Evolutionary conservation across 1,140 invertebrate species (phyloP), one percentile per base, ranked within the genome.

Genomic region (Luehdorfia chinensis): DNA sequence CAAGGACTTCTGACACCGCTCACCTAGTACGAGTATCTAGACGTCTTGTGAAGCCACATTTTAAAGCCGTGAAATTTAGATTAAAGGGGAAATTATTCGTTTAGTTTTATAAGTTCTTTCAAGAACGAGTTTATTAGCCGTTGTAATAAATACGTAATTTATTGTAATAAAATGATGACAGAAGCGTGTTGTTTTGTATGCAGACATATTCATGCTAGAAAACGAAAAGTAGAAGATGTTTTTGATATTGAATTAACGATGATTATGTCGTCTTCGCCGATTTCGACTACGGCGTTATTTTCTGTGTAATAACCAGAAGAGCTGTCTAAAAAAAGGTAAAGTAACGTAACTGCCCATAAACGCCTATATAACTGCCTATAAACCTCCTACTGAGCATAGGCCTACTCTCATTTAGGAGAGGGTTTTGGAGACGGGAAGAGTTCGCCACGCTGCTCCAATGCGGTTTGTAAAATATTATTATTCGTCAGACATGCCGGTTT

Each of bases 1-100:
- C 65, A 67, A 67, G 65, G 61, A 64, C 64, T 61, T 59, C 28
- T 55, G 61, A 55, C 55, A 58, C 49, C 52, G 53, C 31, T 55
- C 34, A 23, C 39, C 15, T 9, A 43, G 53, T 47, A 61, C 15
- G 8, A 43, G 53, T 47, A 61, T 59, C 55, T 53, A 54, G 51
- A 43, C 39, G 15, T 28, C 28, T 16, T 11, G 15, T 9, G n/a
- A 16, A 27, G 39, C 25, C 39, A 43, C 39, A 27, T 27, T 41
- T 41, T 27, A 43, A 43, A 43, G 39, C 14, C 23, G 21, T 43
- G 15, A 43, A 43, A 43, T 16, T 43, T 43, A 30, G 14, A 43
- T 43, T 28, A 28, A 43, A 43, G 16, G 4, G 39, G 14, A 43
- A 28, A 15, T 14, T 30, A 28, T 14, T 21, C 11, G 13, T 21